Conservation (phyloP, 2,113 vertebrate genomes). For the Eurystomus gularis region DNA sequence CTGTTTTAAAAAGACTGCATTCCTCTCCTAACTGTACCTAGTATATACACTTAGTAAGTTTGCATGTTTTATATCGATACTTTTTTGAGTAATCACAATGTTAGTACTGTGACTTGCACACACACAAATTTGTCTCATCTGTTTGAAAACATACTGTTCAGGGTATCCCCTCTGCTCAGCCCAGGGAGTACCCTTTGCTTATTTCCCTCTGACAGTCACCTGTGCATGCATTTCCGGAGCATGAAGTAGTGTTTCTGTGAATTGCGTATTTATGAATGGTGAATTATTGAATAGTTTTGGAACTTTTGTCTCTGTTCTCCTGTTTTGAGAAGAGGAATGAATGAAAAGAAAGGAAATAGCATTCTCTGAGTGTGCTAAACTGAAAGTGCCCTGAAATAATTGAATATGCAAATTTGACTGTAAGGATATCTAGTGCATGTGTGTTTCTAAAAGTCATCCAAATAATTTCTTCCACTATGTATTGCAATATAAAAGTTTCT, state of each 20-base stretch:
- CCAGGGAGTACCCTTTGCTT: neutral
- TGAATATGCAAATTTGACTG: neutral
- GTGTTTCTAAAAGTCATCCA: neutral
- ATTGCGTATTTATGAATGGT: neutral
- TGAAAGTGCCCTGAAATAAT: neutral
- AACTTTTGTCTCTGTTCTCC: neutral
- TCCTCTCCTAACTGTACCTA: neutral
- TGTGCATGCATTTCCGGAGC: neutral
- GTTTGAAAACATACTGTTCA: neutral
- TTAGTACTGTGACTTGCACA: neutral
- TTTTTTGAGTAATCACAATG: neutral
- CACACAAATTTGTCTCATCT: neutral
- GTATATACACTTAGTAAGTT: neutral
- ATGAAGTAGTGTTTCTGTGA: neutral
- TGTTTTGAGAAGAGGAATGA: neutral
- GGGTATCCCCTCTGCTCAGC: neutral
- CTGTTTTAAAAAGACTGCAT: neutral
- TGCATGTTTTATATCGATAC: rapidly evolving
- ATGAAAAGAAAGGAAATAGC: neutral
- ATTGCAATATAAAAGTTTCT: neutral
- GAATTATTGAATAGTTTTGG: neutral
- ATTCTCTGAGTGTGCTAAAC: neutral
- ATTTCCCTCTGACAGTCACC: neutral
- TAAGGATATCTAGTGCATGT: neutral
- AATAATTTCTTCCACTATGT: neutral